phyloP scores from a whole-genome alignment of 2,797 vertebrate genomes.

The Macroramphosus scolopax region DNA sequence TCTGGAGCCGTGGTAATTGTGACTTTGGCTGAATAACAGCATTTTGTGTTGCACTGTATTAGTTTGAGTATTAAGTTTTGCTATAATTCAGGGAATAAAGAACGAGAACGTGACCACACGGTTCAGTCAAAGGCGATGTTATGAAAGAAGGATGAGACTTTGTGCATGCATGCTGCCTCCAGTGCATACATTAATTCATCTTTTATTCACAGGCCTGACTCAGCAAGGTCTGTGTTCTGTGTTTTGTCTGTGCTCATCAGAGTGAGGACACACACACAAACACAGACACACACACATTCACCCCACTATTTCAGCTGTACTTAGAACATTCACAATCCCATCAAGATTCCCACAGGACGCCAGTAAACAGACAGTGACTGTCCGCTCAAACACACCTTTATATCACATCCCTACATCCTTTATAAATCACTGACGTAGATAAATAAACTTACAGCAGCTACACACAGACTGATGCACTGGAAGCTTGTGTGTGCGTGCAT shows the following conservation, averaged over 20 bases:
- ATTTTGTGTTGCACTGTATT: conserved; percentile 11
- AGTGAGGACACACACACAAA: conserved; percentile 46
- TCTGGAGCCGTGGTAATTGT: conserved; percentile 11
- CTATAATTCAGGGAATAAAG: conserved; percentile 4
- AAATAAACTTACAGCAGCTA: conserved; percentile 38
- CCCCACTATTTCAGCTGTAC: conserved; percentile 33
- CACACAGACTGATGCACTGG: conserved; percentile 27
- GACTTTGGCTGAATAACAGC: conserved; percentile 12
- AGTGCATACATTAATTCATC: conserved; percentile 54
- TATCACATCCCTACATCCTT: conserved; percentile 59
- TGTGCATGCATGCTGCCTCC: conserved; percentile 29
- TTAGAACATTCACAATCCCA: conserved; percentile 60
- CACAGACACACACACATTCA: conserved; percentile 20
- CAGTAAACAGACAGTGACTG: conserved; percentile 58
- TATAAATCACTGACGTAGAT: conserved; percentile 64
- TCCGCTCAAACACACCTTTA: conserved; percentile 54
- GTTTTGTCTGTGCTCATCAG: conserved; percentile 43
- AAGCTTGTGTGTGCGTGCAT: conserved; percentile 8
- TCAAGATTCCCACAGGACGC: conserved; percentile 71
- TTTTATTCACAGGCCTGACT: conserved; percentile 62
- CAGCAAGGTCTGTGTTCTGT: conserved; percentile 42
- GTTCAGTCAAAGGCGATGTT: conserved; percentile 28
- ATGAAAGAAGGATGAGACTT: conserved; percentile 31
- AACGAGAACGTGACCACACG: conserved; percentile 20
- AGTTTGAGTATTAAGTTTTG: conserved; percentile 3